Base-by-base conservation (phyloP, 92 coral and sea anemone genomes). In the Epizoanthus scotinus region DNA sequence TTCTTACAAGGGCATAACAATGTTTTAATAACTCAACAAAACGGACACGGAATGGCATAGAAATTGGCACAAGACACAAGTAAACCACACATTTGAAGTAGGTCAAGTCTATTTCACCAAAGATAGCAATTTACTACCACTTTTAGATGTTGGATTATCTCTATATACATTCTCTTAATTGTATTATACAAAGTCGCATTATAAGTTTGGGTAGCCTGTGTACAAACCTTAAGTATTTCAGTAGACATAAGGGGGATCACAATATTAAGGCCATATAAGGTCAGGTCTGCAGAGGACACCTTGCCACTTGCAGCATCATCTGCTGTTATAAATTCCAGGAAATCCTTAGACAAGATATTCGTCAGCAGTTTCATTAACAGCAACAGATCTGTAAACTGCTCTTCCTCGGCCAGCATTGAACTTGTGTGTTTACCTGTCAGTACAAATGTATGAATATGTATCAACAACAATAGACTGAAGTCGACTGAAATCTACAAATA, bases 261-360 rank as follows among this genome's bases (percentile, higher is more conserved):
- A 36, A 91, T 90, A 81, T 95, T 94, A 38, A 95, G 88, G 36
- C 99, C 99, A 87, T 93, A 93, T 18, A 95, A 84, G n/a, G 94
- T 91, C 72, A 95, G 94, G 61, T 95, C 97, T 40, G 89, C 92
- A 50, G 98, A 87, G 38, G 90, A 80, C 29, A 88, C 71, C 17
- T 87, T 89, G 64, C 86, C 67, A 29, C 47, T 67, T 67, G 53
- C 73, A n/a, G 78, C 85, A 62, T 34, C 81, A 63, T 54, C 59
- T 3, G 68, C 70, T 25, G 62, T 65, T 55, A 66, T 13, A 26
- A 89, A 79, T 63, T 93, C 94, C 0, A 95, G 78, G 54, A 87
- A 73, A 61, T 93, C 98, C 69, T 91, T 93, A 15, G 98, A 90
- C 80, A 95, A 83, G 70, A 95, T 72, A 64, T 81, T 92, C 14